phyloP scores from a whole-genome alignment of 2,113 vertebrate genomes.

The Sinocyclocheilus anshuiensis region DNA sequence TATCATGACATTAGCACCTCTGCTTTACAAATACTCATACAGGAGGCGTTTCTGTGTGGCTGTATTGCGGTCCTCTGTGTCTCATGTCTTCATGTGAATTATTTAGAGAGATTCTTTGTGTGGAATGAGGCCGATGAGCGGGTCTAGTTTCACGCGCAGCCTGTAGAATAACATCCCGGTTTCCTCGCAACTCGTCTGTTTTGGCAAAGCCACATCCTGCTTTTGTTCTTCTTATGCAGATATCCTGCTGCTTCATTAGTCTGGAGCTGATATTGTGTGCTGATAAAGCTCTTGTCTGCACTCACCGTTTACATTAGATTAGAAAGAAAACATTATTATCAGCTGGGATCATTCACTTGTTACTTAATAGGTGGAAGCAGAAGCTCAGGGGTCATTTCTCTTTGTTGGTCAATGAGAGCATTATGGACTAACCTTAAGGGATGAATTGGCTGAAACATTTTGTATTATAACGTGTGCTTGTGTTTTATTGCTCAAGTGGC shows the following conservation, averaged over 20 bases:
- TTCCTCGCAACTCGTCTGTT: conserved; percentile 25
- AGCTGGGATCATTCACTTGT: not conserved
- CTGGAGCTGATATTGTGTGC: not conserved
- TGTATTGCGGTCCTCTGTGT: conserved; percentile 13
- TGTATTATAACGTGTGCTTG: not conserved
- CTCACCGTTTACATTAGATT: not conserved
- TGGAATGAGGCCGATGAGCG: conserved; percentile 40
- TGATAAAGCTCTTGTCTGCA: not conserved
- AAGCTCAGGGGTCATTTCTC: not conserved
- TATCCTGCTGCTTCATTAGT: not conserved
- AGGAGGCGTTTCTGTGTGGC: not conserved
- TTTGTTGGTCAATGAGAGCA: not conserved
- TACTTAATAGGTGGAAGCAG: not conserved
- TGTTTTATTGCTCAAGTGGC: not conserved
- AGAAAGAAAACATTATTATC: not conserved
- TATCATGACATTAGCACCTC: not conserved
- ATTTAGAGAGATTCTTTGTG: conserved; percentile 60
- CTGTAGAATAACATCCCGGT: conserved; percentile 37
- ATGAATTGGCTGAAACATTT: not conserved
- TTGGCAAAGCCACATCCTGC: conserved; percentile 44
- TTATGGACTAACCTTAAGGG: not conserved
- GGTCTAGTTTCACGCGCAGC: conserved; percentile 49
- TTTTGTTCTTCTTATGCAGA: conserved; percentile 43
- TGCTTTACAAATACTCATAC: not conserved
- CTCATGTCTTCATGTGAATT: conserved; percentile 54